A percentile compares a stretch with the other conserved stretches of the same genome.
Evolutionary conservation across 1,140 invertebrate genomes (phyloP).

Genomic region (Cydia splendana): DNA sequence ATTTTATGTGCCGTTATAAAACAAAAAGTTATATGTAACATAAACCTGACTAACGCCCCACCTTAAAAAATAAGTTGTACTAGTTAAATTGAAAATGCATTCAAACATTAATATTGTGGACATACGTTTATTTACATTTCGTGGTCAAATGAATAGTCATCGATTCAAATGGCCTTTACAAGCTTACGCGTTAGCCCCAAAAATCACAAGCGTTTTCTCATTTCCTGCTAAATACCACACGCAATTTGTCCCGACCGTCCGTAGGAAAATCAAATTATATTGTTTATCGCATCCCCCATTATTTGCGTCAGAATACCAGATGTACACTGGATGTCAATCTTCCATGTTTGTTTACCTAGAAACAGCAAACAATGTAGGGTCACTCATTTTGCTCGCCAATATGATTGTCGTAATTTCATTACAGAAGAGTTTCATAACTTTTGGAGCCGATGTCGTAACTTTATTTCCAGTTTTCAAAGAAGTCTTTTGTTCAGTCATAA

Average conservation of each 20-base stretch:
- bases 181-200: slow-evolving; percentile 3
- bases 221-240: slow-evolving; percentile 47
- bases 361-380: slow-evolving; percentile 74
- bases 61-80: no score
- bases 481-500: slow-evolving; percentile 31
- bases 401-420: slow-evolving; percentile 72
- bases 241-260: slow-evolving; percentile 62
- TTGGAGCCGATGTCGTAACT: slow-evolving; percentile 40
- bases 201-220: slow-evolving; percentile 44
- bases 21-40: no score
- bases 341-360: slow-evolving; percentile 74
- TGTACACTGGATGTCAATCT: slow-evolving; percentile 77
- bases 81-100: no score
- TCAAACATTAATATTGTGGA: not conserved
- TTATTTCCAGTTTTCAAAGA: slow-evolving; percentile 35
- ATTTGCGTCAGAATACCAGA: slow-evolving; percentile 73
- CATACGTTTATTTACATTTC: not conserved
- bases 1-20: no score
- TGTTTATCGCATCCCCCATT: slow-evolving; percentile 70
- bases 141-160: not conserved
- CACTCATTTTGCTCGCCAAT: slow-evolving; percentile 66
- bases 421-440: slow-evolving; percentile 44
- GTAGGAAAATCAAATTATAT: slow-evolving; percentile 73
- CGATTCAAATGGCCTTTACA: not conserved
- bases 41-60: no score